Evolutionary conservation across 2,888 invertebrate genomes (phyloP).

Genomic region (Apotomis capreana): DNA sequence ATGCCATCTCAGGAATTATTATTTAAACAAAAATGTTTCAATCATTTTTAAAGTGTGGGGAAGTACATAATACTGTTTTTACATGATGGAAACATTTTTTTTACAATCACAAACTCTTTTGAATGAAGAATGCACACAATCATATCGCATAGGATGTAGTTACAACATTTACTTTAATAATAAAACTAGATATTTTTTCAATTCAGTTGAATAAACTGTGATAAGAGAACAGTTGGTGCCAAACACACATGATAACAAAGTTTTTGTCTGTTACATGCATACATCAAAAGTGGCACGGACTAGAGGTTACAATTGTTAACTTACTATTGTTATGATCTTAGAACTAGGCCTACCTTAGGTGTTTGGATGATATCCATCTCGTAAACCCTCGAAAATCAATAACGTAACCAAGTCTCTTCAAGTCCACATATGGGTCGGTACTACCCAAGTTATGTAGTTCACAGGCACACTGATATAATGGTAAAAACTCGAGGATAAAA

Average conservation of each 20-base stretch:
- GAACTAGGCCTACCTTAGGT: conserved; percentile 67
- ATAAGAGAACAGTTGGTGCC: conserved; percentile 16
- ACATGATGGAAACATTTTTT: too few species aligned
- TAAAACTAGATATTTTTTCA: neutral
- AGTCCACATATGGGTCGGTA: conserved; percentile 49
- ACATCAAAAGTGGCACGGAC: neutral
- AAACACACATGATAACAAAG: conserved; percentile 12
- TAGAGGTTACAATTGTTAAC: neutral
- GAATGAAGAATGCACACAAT: neutral
- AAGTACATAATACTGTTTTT: too few species aligned
- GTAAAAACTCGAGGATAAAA: conserved; percentile 38
- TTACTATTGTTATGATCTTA: conserved; percentile 1
- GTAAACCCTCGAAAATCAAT: conserved; percentile 65
- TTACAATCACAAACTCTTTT: neutral
- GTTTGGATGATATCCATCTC: conserved; percentile 76
- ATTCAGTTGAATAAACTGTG: conserved; percentile 13
- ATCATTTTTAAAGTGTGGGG: too few species aligned
- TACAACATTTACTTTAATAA: neutral
- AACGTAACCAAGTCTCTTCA: conserved; percentile 58
- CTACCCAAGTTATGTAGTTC: conserved; percentile 20
- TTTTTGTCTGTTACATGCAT: neutral
- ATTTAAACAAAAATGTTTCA: too few species aligned
- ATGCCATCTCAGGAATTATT: too few species aligned
- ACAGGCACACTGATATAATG: conserved; percentile 27
- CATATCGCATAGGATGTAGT: neutral